Percentiles rank a stretch among this genome's conserved stretches.
phyloP scores from a whole-genome alignment of 2,113 vertebrate genomes.

The Phalacrocorax aristotelis region DNA sequence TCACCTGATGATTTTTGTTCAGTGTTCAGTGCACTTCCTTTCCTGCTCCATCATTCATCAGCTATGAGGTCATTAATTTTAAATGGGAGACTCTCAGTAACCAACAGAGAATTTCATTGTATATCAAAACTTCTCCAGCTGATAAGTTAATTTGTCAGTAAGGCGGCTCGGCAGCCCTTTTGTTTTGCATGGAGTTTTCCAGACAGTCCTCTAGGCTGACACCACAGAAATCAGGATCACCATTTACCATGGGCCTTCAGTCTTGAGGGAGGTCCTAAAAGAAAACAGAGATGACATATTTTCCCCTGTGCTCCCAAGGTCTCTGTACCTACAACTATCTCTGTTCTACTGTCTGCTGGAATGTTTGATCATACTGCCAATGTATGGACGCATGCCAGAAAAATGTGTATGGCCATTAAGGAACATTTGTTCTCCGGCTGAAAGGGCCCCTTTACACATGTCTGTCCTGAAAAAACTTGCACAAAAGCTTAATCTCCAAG shows the following conservation, averaged over 20 bases:
- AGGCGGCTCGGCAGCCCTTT: not conserved
- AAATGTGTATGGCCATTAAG: constrained; percentile 41
- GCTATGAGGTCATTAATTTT: constrained; percentile 44
- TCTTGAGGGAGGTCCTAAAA: not conserved
- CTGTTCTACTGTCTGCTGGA: constrained; percentile 6
- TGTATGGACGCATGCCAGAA: constrained; percentile 37
- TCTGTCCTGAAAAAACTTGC: not conserved
- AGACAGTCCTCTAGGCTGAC: not conserved
- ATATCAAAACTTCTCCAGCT: constrained; percentile 44
- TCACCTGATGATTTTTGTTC: constrained; percentile 46
- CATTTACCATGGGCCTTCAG: not conserved
- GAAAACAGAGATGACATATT: not conserved
- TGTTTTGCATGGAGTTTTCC: constrained; percentile 30
- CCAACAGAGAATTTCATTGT: constrained; percentile 17
- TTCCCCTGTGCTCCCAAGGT: not conserved
- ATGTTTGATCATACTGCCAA: constrained; percentile 24
- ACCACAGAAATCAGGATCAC: not conserved
- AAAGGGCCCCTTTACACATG: constrained; percentile 45
- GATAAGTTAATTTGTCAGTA: constrained; percentile 56
- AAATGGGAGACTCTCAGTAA: constrained; percentile 5
- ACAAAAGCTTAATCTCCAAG: constrained; percentile 43
- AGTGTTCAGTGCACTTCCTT: not conserved
- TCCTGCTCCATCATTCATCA: constrained; percentile 48
- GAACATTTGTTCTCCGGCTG: constrained; percentile 42
- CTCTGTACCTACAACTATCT: constrained; percentile 27